Evolutionary conservation across 1,140 invertebrate genomes (phyloP).

Genomic region (Ruditapes philippinarum): DNA sequence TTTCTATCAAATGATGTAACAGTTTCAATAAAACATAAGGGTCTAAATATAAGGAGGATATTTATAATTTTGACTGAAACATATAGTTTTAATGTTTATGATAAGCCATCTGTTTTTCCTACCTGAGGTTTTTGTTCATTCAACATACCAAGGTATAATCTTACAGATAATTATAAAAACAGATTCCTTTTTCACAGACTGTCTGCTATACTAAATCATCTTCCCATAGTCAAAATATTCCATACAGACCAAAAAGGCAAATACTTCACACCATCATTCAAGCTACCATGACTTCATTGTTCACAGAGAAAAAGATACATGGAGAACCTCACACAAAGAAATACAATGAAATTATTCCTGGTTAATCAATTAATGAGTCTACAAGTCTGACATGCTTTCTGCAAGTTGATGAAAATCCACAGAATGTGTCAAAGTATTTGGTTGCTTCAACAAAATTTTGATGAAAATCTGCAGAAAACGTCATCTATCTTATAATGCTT

Average conservation of each 20-base stretch:
- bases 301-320: not conserved
- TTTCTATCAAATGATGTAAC: no score
- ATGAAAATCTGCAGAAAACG: no score
- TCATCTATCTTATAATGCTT: no score
- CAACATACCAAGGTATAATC: constrained; percentile 8
- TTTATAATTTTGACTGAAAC: no score
- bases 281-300: not conserved
- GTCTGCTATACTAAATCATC: not conserved
- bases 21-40: no score
- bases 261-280: not conserved
- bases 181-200: not conserved
- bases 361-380: not conserved
- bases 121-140: not conserved
- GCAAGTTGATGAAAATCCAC: not conserved
- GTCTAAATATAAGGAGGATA: no score
- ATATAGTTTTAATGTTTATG: constrained; percentile 26
- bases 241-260: not conserved
- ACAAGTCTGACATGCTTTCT: not conserved
- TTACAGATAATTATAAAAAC: constrained; percentile 5
- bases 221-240: not conserved
- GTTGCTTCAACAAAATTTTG: no score
- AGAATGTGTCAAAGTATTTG: constrained; percentile 43
- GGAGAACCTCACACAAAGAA: not conserved
- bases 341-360: not conserved
- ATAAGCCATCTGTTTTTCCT: constrained; percentile 32